Evolutionary conservation across 2,113 vertebrate genomes (phyloP), one percentile per base, ranked within the genome.

Genomic region (Neotoma lepida): DNA sequence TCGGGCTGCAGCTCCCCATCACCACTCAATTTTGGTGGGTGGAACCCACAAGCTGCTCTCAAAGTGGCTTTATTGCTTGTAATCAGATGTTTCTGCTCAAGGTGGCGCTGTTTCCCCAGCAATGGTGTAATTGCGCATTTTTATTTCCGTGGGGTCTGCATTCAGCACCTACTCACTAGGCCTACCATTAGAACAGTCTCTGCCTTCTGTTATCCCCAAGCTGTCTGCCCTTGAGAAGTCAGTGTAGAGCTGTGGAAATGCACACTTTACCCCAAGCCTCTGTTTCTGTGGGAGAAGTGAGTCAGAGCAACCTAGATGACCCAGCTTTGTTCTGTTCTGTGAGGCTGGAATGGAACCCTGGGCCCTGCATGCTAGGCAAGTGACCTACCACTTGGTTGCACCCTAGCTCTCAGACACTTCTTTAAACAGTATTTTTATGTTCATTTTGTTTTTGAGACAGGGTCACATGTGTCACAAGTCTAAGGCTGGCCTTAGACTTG

Each of bases 51-150:
- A 49, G 46, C 7, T 3, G 39, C 9, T 6, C 26, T 35, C 44
- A 87, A 22, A 78, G 39, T 56, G 74, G 89, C 17, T 58, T 63
- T 84, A 30, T 41, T 3, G 49, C 18, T 46, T 96, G 97, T 95
- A 97, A 0, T 96, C 6, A 90, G 9, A 58, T 15, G 33, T 87
- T 94, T 61, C 35, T 91, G 93, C 98, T 97, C 97, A 95, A 98
- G 98, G 91, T 97, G 98, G 98, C 88, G 94, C 98, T 98, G 94
- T 98, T 95, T 86, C 82, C 93, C 95, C 93, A 18, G 86, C 86
- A 96, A 90, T 86, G 10, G 63, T 35, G 49, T 0, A 14, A 6
- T 46, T 20, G 64, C 86, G 22, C 30, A 1, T 94, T 76, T 68
- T n/a, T 44, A 8, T 18, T 44, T 41, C 2, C 7, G 4, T 68